Conservation (phyloP, 2,113 vertebrate species). For the Pseudorhombus dupliciocellatus region DNA sequence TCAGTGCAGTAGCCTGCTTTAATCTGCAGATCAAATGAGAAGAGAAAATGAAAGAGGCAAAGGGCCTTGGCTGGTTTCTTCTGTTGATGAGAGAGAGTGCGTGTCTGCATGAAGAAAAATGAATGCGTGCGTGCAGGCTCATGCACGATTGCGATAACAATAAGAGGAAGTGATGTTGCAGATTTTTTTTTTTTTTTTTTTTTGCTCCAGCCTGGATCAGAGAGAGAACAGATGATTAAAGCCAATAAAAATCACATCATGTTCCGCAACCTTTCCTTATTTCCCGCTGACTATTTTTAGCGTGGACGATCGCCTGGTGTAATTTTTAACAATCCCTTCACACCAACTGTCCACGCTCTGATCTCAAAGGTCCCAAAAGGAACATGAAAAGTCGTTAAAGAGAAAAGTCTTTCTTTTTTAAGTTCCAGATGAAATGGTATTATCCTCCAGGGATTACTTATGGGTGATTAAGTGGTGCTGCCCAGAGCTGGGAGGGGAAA, state of each 20-base stretch:
- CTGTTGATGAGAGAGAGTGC: neutral
- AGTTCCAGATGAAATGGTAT: constrained; percentile 23
- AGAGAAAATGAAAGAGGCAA: constrained; percentile 61
- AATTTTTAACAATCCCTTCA: constrained; percentile 23
- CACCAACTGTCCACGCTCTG: neutral
- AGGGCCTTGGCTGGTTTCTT: constrained; percentile 49
- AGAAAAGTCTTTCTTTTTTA: constrained; percentile 4
- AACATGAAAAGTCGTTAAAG: constrained; percentile 12
- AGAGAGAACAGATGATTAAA: constrained; percentile 55
- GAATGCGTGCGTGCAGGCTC: constrained; percentile 22
- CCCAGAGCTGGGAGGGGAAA: constrained; percentile 26
- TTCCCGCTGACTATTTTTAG: constrained; percentile 7
- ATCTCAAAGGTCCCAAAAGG: constrained; percentile 19
- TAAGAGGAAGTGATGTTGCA: constrained; percentile 53
- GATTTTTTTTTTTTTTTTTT: constrained; percentile 55
- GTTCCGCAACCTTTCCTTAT: constrained; percentile 1
- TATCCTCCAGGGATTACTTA: constrained; percentile 56
- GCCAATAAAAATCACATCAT: constrained; percentile 44
- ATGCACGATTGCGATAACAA: constrained; percentile 70
- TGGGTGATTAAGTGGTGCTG: constrained; percentile 56
- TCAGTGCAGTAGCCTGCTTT: constrained; percentile 53
- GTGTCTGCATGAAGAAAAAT: constrained; percentile 34
- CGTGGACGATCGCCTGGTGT: neutral
- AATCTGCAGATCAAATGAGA: constrained; percentile 76
- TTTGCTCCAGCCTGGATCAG: constrained; percentile 43